Evolutionary conservation across 1,140 invertebrate species (phyloP), one percentile per base, ranked within the genome.

Genomic region (Lysiphlebus fabarum): DNA sequence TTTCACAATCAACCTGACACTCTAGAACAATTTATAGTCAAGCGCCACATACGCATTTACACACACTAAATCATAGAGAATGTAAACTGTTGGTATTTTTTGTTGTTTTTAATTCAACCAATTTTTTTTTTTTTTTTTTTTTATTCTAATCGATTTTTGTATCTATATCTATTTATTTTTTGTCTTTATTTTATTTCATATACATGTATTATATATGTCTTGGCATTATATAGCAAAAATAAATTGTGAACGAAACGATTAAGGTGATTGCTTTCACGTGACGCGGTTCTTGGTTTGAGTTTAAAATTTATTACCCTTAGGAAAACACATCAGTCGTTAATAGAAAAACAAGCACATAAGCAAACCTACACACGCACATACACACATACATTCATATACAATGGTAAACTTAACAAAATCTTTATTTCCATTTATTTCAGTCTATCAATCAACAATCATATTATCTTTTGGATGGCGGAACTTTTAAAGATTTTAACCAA

Each of bases 231-330:
- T n/a, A 51, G 49, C 38, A 12, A 48, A 37, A 53, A 59, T 59
- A 59, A 59, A 53, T 59, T 53, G 41, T 53, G 57, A 53, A 51
- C 56, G 47, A 34, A 51, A 43, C 49, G 47, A 58, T 59, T 59
- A 53, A 59, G 26, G 26, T 59, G 57, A 53, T 59, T 59, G 50
- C 57, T 53, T 40, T 37, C 42, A 53, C 57, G 50, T 58, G 50
- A 59, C 50, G 42, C 34, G 12, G 11, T 14, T 34, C 26, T 53
- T 17, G 44, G 44, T 11, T 58, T 12, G 36, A 7, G 8, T 37
- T 58, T 40, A 41, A 14, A 50, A 50, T 51, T 50, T 50, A 50
- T 58, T 34, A 42, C 40, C 47, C 14, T 7, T n/a, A 49, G 49
- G 48, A 12, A 17, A 42, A 62, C 49, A 58, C 50, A 62, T 51